phyloP scores from a whole-genome alignment of 1,140 invertebrate genomes.

The Globodera rostochiensis region DNA sequence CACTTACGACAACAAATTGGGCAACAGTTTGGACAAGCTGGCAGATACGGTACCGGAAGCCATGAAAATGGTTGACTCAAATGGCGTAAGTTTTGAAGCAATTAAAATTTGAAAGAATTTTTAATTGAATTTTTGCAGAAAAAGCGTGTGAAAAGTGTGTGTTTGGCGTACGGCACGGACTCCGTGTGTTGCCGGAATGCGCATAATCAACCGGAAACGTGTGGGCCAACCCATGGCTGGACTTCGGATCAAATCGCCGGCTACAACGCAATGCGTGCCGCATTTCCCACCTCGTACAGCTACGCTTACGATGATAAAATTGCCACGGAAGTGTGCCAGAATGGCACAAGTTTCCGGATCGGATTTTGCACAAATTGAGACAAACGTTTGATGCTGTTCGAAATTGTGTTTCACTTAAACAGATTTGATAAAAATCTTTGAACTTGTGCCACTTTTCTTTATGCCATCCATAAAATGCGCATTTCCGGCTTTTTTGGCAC shows the following conservation, averaged over 20 bases:
- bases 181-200: slow-evolving; percentile 1
- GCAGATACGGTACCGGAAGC: not conserved
- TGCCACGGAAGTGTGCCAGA: not conserved
- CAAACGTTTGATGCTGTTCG: no score
- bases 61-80: not conserved
- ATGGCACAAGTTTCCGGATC: not conserved
- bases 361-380: not conserved
- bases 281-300: slow-evolving; percentile 1
- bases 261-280: slow-evolving; percentile 3
- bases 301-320: slow-evolving; percentile 24
- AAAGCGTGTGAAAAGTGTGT: slow-evolving; percentile 19
- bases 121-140: slow-evolving; percentile 3
- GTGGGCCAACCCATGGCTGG: slow-evolving; percentile 3
- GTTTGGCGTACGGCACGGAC: slow-evolving; percentile 12
- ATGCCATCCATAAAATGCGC: no score
- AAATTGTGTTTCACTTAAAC: no score
- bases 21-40: not conserved
- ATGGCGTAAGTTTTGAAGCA: not conserved
- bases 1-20: not conserved
- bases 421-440: no score
- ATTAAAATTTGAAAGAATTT: not conserved
- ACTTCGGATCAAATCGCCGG: not conserved
- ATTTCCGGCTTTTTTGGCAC: no score
- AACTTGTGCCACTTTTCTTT: no score
- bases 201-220: slow-evolving; percentile 4